phyloP scores from a whole-genome alignment of 2,888 invertebrate species.

The Lepeophtheirus nordmannii region DNA sequence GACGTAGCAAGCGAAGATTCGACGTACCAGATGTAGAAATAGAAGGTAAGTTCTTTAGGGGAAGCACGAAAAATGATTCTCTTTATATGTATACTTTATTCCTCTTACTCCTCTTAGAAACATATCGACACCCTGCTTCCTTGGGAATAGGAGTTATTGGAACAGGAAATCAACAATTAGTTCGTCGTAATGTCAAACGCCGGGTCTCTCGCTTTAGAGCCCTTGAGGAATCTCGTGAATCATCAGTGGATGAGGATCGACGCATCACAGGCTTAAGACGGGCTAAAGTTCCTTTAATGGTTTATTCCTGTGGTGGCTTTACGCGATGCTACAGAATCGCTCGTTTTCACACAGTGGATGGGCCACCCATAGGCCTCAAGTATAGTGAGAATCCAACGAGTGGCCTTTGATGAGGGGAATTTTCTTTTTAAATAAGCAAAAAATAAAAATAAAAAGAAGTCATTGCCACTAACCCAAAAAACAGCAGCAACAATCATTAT shows the following conservation, averaged over 20 bases:
- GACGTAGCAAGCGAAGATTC: background rate
- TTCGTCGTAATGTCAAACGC: background rate
- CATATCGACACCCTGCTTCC: slow-evolving; percentile 5
- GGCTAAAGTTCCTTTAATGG: slow-evolving; percentile 23
- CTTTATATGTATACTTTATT: too few relatives aligned
- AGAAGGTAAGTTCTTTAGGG: background rate
- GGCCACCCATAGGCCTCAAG: slow-evolving; percentile 14
- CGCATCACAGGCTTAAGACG: background rate
- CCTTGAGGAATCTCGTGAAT: slow-evolving; percentile 7
- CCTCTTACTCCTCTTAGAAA: too few relatives aligned
- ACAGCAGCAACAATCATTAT: background rate
- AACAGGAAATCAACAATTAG: slow-evolving; percentile 1
- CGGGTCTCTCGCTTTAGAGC: background rate
- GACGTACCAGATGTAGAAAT: background rate
- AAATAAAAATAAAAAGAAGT: background rate
- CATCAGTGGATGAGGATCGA: slow-evolving; percentile 1
- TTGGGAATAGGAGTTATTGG: background rate
- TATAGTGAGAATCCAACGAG: background rate
- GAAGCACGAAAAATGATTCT: too few relatives aligned
- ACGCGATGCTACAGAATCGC: slow-evolving; percentile 20
- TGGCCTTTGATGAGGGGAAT: background rate
- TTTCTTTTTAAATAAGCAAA: too few relatives aligned
- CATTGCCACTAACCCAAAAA: background rate
- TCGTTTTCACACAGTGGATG: slow-evolving; percentile 10
- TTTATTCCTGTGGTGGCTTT: slow-evolving; percentile 23